A percentile compares a stretch with the other conserved stretches of the same genome.
Conservation (phyloP, 2,113 vertebrate genomes). For the Tupaia chinensis region DNA sequence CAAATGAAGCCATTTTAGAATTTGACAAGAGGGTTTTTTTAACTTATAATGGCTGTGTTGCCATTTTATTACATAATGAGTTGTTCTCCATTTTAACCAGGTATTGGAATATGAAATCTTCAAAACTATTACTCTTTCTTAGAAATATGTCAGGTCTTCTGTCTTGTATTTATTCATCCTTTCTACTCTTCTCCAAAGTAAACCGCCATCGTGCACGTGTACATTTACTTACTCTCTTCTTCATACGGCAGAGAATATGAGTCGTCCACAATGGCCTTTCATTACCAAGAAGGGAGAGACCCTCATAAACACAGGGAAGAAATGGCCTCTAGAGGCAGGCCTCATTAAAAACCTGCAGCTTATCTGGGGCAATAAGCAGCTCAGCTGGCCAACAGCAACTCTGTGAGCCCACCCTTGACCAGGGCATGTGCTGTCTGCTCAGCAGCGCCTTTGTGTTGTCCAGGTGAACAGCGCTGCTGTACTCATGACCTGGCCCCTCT, state of each 20-base stretch:
- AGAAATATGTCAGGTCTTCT: neutral
- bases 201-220: neutral
- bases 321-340: neutral
- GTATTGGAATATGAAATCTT: neutral
- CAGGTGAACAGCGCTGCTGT: neutral
- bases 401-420: neutral
- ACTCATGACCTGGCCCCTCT: neutral
- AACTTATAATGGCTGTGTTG: neutral
- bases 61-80: constrained; percentile 2
- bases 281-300: neutral
- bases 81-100: constrained; percentile 26
- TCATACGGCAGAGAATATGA: neutral
- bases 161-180: neutral
- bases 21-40: neutral
- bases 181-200: neutral
- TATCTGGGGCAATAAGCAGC: neutral
- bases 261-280: neutral
- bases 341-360: neutral
- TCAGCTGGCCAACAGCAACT: neutral
- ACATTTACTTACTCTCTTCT: neutral
- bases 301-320: neutral
- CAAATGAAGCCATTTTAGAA: constrained; percentile 20
- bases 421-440: neutral
- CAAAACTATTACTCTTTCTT: neutral
- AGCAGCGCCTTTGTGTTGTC: neutral